Evolutionary conservation across 2,888 invertebrate species (phyloP), one percentile per base, ranked within the genome.

Genomic region (Orthosia gothica): DNA sequence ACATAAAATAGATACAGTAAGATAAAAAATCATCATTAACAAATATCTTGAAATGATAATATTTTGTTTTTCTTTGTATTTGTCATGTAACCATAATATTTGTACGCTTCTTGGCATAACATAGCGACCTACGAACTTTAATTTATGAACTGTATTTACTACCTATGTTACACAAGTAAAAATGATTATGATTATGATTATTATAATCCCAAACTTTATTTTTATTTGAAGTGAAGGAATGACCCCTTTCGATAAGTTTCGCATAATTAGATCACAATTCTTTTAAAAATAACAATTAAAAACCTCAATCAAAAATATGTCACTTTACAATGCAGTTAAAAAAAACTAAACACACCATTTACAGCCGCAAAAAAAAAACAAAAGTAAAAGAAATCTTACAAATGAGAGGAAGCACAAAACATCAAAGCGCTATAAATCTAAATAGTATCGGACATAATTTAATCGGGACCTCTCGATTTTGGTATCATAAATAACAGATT

Each of bases 381-480:
- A n/a, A n/a, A n/a, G n/a, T n/a, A 87, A 78, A 84, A 76, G 85
- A 87, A 84, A 87, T 89, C 88, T 90, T 89, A 93, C 92, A 93
- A 93, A 94, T 92, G 91, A 82, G 91, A 91, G 93, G 93, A 91
- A 92, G 91, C 91, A 88, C 89, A 89, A 89, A 92, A 91, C 92
- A 92, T 88, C 89, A 91, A 89, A 88, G 87, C 81, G 84, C 91
- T 85, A 95, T 96, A 96, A 96, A 96, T 96, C 93, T 93, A 87
- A 87, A 90, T 92, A 92, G 92, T 94, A 94, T 94, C 93, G 91
- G 93, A 91, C 95, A 96, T 96, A 94, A 94, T 95, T 96, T 95
- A 95, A 96, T 95, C 95, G 95, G 91, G 72, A 93, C 94, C 95
- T 95, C 92, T 95, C 95, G 96, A 96, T 96, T 95, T 95, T 93